Conservation (phyloP, 2,888 invertebrate species). For the Scaeva pyrastri region DNA sequence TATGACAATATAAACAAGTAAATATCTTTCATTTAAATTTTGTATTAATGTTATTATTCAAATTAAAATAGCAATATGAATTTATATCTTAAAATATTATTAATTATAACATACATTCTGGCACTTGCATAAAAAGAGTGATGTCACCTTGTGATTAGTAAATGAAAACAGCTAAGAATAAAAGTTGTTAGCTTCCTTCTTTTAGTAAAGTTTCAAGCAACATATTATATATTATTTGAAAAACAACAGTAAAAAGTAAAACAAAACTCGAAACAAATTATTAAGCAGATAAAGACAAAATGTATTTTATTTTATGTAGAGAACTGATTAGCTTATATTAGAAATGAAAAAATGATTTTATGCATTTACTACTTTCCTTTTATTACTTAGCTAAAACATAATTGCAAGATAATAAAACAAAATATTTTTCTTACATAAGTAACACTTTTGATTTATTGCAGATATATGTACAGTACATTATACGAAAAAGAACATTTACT, state of each 20-base stretch:
- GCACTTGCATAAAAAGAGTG: conserved; percentile 50
- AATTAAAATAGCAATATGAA: conserved; percentile 58
- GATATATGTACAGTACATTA: too few relatives aligned
- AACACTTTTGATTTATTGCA: neutral
- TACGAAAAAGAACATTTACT: too few relatives aligned
- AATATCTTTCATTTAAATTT: conserved; percentile 66
- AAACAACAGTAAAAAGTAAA: conserved; percentile 7
- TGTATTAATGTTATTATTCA: conserved; percentile 25
- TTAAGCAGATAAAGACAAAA: conserved; percentile 59
- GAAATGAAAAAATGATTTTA: conserved; percentile 51
- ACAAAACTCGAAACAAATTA: conserved; percentile 21
- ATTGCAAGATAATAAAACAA: conserved; percentile 53
- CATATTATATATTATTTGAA: conserved; percentile 8
- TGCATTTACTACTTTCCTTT: conserved; percentile 62
- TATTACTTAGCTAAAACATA: conserved; percentile 39
- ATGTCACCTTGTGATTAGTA: conserved; percentile 64
- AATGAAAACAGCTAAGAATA: conserved; percentile 56
- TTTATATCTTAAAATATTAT: conserved; percentile 35
- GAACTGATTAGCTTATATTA: conserved; percentile 75
- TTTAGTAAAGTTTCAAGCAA: conserved; percentile 40
- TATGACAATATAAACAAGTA: conserved; percentile 11
- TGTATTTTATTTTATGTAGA: conserved; percentile 66
- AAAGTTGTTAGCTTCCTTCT: conserved; percentile 45
- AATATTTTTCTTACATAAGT: conserved; percentile 20
- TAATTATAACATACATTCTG: conserved; percentile 15